phyloP scores from a whole-genome alignment of 2,888 invertebrate species.

The Lithosia quadra region DNA sequence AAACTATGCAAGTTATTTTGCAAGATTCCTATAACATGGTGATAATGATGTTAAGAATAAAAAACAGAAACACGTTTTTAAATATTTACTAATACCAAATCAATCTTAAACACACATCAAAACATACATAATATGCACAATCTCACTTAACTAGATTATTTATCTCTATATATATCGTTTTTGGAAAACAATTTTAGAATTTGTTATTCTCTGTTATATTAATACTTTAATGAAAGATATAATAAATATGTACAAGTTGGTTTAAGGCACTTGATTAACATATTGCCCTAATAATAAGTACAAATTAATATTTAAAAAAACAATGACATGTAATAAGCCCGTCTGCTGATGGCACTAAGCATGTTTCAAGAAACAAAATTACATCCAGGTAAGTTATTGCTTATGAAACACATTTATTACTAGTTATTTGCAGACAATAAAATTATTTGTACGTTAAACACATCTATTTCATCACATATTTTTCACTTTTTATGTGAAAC shows the following conservation, averaged over 20 bases:
- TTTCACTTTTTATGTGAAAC: conserved; percentile 49
- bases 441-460: conserved; percentile 79
- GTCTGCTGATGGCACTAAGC: conserved; percentile 83
- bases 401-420: conserved; percentile 76
- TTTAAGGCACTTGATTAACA: conserved; percentile 81
- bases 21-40: neutral
- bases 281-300: conserved; percentile 82
- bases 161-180: conserved; percentile 78
- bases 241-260: conserved; percentile 82
- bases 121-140: conserved; percentile 87
- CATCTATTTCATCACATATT: conserved; percentile 72
- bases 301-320: conserved; percentile 77
- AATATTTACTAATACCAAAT: conserved; percentile 87
- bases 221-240: conserved; percentile 79
- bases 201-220: conserved; percentile 71
- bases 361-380: conserved; percentile 75
- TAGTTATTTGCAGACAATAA: conserved; percentile 78
- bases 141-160: conserved; percentile 82
- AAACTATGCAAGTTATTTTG: neutral
- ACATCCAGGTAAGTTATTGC: conserved; percentile 59
- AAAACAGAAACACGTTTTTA: conserved; percentile 69
- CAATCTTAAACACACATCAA: conserved; percentile 86
- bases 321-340: conserved; percentile 72
- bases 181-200: conserved; percentile 83
- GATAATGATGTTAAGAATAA: conserved; percentile 19